A percentile compares a stretch with the other conserved stretches of the same genome.
Evolutionary conservation across 2,797 vertebrate genomes (phyloP).

Genomic region (Leptatherina wallacei): DNA sequence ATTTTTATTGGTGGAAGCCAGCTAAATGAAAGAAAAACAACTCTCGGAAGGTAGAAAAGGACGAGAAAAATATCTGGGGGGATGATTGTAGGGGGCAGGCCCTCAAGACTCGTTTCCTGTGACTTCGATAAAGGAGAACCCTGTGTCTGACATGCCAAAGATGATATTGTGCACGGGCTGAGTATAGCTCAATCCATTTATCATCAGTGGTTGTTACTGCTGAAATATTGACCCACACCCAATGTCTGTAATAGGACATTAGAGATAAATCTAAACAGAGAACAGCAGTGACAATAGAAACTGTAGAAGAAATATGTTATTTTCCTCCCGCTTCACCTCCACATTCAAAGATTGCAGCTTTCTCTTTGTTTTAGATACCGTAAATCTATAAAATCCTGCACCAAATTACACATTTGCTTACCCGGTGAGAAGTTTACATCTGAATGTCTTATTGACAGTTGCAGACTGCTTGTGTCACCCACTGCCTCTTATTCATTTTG

Average conservation of each 20-base stretch:
- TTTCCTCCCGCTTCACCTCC: slow-evolving; percentile 50
- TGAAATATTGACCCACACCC: slow-evolving; percentile 76
- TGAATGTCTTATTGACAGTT: slow-evolving; percentile 57
- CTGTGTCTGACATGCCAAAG: slow-evolving; percentile 85
- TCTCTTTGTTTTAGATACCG: not conserved
- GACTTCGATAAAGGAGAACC: slow-evolving; percentile 89
- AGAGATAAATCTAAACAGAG: slow-evolving; percentile 67
- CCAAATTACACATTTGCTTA: slow-evolving; percentile 11
- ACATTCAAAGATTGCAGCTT: slow-evolving; percentile 33
- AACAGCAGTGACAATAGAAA: slow-evolving; percentile 56
- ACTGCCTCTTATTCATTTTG: slow-evolving; percentile 65
- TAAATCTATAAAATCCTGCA: slow-evolving; percentile 5
- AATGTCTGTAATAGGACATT: slow-evolving; percentile 73
- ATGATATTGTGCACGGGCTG: slow-evolving; percentile 87
- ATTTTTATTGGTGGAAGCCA: slow-evolving; percentile 97
- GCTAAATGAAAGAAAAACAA: slow-evolving; percentile 93
- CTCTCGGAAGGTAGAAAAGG: slow-evolving; percentile 78
- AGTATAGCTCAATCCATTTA: slow-evolving; percentile 88
- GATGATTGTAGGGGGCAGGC: slow-evolving; percentile 88
- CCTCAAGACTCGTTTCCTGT: slow-evolving; percentile 90
- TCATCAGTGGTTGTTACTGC: slow-evolving; percentile 80
- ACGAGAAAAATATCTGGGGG: slow-evolving; percentile 85
- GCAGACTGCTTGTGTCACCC: slow-evolving; percentile 67
- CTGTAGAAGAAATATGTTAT: slow-evolving; percentile 23
- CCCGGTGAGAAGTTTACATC: slow-evolving; percentile 42